These are phyloP conservation scores for Hoplostethus mediterraneus DNA, from an alignment of 2,797 vertebrate species.

Conservation along the genomic window DNA sequence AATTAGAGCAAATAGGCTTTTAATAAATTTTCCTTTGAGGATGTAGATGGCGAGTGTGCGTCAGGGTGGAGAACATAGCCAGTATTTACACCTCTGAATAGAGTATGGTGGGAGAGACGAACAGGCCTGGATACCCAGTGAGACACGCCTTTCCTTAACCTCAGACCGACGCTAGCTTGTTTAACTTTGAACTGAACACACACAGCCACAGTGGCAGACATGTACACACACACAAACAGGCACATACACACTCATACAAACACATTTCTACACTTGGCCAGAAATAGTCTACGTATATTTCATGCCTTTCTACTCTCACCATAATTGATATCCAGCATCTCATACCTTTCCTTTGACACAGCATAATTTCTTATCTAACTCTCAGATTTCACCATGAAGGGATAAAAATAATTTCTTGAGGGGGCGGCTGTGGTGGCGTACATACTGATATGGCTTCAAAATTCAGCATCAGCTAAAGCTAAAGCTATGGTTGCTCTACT, in stretches of 20 bases:
- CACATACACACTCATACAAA: not conserved
- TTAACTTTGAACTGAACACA: constrained; percentile 58
- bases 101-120: constrained; percentile 50
- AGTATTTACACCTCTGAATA: constrained; percentile 69
- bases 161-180: constrained; percentile 67
- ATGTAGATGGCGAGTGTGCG: constrained; percentile 31
- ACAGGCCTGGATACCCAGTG: not conserved
- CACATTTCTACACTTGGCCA: not conserved
- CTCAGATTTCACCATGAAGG: not conserved
- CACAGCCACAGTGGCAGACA: constrained; percentile 24
- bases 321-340: no score
- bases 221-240: not conserved
- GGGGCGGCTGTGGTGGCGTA: not conserved
- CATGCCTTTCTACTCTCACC: not conserved
- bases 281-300: constrained; percentile 3
- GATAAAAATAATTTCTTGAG: not conserved
- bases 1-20: constrained; percentile 56
- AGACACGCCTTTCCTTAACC: constrained; percentile 62
- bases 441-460: no score
- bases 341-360: not conserved
- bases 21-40: constrained; percentile 63
- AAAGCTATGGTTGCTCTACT: no score
- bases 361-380: not conserved
- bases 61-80: constrained; percentile 60
- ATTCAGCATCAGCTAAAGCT: no score